Evolutionary conservation across 1,140 invertebrate species (phyloP), one percentile per base, ranked within the genome.

Genomic region (Bombus sibiricus): DNA sequence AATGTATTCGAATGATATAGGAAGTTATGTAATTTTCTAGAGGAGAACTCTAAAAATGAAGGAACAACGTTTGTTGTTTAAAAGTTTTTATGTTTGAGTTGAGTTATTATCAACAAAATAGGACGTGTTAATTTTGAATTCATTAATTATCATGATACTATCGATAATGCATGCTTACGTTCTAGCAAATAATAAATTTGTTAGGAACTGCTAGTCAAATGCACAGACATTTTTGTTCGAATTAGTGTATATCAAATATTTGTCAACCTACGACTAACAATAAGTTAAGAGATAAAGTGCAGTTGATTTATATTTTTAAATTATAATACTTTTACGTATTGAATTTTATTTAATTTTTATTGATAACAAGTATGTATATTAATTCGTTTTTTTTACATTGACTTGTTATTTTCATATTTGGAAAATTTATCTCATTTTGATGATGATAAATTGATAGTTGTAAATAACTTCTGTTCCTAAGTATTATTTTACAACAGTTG

Each of bases 401-500:
- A 43, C 8, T 47, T 25, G 62, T 32, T 25, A 12, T 28, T 53
- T 34, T 22, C 43, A n/a, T 47, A 37, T 5, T 59, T 76, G 22
- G 34, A 28, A 62, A 12, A 39, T 62, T 76, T 37, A 39, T 39
- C 22, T 18, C 34, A 18, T 64, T 22, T 79, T 0, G 32, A 15
- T 34, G 13, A 69, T 8, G 28, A 66, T 43, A 68, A 80, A 68
- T 18, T 9, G 22, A 32, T 62, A 34, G 32, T 25, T 81, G 62
- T 74, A 66, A n/a, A 43, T 34, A 28, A 69, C 3, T 82, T 75
- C 12, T n/a, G 41, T 82, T 75, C n/a, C 59, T 47, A 43, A 62
- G 57, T 53, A 47, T 28, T 64, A 13, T 53, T 75, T 41, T 66
- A 66, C 64, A 1, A 13, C 47, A 82, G 53, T 73, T 74, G 80